phyloP scores from a whole-genome alignment of 2,113 vertebrate genomes.

The Oryzias celebensis region DNA sequence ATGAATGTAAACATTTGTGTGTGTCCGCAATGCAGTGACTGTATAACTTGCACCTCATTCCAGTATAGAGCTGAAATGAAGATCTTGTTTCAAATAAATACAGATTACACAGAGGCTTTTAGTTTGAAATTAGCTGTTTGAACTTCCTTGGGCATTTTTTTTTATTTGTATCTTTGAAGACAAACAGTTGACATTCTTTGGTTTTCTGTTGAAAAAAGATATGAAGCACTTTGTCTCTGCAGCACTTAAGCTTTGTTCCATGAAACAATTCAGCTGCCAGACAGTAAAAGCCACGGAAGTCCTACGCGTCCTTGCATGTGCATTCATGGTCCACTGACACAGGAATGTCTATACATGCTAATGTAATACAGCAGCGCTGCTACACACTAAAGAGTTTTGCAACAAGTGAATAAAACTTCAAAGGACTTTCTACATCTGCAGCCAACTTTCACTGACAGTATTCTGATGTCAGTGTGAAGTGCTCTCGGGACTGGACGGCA shows the following conservation, averaged over 20 bases:
- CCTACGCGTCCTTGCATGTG: neutral
- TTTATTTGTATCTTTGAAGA: slow-evolving; percentile 1
- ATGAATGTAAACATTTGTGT: slow-evolving; percentile 13
- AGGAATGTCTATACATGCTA: too few species aligned
- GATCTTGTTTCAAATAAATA: slow-evolving; percentile 35
- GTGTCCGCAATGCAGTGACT: neutral
- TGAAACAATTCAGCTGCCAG: neutral
- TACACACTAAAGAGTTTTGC: neutral
- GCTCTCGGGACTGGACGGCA: slow-evolving; percentile 42
- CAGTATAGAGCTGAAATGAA: slow-evolving; percentile 11
- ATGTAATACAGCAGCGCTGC: too few species aligned
- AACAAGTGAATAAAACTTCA: neutral
- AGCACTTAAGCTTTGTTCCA: slow-evolving; percentile 1
- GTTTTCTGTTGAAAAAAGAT: slow-evolving; percentile 10
- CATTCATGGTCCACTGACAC: too few species aligned
- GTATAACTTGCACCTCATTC: slow-evolving; percentile 14
- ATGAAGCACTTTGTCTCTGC: neutral
- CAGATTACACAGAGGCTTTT: slow-evolving; percentile 12
- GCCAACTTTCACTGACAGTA: slow-evolving; percentile 15
- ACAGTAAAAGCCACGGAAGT: neutral
- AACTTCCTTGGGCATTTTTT: slow-evolving; percentile 14
- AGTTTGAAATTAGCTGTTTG: slow-evolving; percentile 48
- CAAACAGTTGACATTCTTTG: slow-evolving; percentile 20
- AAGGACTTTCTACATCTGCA: neutral
- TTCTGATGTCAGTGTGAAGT: slow-evolving; percentile 20